Evolutionary conservation across 2,888 invertebrate genomes (phyloP).

Genomic region (Piscicola geometra): DNA sequence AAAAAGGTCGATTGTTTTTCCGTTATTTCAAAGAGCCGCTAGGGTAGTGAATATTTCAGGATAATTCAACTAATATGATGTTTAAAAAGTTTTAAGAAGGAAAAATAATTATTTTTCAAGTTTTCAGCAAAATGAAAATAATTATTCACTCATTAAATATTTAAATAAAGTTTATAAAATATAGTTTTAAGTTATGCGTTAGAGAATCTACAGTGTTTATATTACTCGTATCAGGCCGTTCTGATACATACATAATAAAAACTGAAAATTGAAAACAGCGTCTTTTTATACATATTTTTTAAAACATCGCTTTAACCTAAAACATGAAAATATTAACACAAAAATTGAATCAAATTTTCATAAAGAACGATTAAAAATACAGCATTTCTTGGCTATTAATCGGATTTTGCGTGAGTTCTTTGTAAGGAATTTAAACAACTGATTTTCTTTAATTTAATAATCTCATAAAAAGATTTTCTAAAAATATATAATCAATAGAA

Average conservation of each 20-base stretch:
- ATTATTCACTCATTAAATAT: too few species aligned
- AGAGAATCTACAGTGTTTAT: neutral
- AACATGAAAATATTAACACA: neutral
- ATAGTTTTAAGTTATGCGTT: neutral
- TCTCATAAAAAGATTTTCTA: too few species aligned
- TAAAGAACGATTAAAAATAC: neutral
- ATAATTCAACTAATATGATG: too few species aligned
- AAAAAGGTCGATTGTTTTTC: too few species aligned
- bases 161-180: too few species aligned
- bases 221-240: constrained; percentile 16
- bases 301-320: neutral
- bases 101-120: too few species aligned
- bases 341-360: neutral
- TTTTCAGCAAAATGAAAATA: too few species aligned
- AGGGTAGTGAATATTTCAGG: too few species aligned
- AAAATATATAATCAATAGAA: too few species aligned
- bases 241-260: constrained; percentile 8
- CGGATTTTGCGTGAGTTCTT: neutral
- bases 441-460: too few species aligned
- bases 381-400: neutral
- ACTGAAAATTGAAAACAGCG: constrained; percentile 1
- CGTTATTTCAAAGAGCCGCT: too few species aligned
- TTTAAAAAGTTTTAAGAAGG: too few species aligned
- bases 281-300: neutral
- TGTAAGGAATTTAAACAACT: neutral